A percentile compares a stretch with the other conserved stretches of the same genome.
Evolutionary conservation across 1,140 invertebrate species (phyloP).

Genomic region (Carposina sasakii): DNA sequence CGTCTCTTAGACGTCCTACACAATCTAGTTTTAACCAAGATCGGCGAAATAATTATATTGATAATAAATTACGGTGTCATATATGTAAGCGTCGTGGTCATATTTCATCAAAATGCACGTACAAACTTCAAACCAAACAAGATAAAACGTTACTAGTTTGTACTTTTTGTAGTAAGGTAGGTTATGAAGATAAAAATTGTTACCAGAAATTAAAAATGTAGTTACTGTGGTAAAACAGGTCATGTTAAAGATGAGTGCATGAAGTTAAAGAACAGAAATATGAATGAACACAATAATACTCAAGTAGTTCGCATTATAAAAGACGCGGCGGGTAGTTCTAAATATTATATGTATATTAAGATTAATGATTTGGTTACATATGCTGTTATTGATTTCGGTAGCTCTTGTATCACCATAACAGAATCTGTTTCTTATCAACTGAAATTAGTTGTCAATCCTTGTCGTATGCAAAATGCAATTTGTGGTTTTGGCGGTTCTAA

Average conservation of each 20-base stretch:
- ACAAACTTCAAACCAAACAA: neutral
- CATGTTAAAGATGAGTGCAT: conserved; percentile 6
- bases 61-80: neutral
- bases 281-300: too few species aligned
- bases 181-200: neutral
- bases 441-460: neutral
- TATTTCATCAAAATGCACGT: neutral
- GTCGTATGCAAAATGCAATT: neutral
- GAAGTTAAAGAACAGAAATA: conserved; percentile 1
- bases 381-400: conserved; percentile 8
- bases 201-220: neutral
- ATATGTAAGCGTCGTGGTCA: conserved; percentile 3
- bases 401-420: conserved; percentile 5
- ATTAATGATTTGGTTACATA: neutral
- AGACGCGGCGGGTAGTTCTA: neutral
- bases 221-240: conserved; percentile 1
- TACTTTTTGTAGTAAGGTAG: conserved; percentile 3
- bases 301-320: conserved; percentile 4
- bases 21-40: neutral
- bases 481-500: neutral
- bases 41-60: neutral
- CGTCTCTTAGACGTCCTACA: conserved; percentile 3
- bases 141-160: conserved; percentile 1
- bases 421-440: neutral
- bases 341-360: conserved; percentile 7